phyloP scores from a whole-genome alignment of 2,797 vertebrate genomes.

The Pogoniulus pusillus region DNA sequence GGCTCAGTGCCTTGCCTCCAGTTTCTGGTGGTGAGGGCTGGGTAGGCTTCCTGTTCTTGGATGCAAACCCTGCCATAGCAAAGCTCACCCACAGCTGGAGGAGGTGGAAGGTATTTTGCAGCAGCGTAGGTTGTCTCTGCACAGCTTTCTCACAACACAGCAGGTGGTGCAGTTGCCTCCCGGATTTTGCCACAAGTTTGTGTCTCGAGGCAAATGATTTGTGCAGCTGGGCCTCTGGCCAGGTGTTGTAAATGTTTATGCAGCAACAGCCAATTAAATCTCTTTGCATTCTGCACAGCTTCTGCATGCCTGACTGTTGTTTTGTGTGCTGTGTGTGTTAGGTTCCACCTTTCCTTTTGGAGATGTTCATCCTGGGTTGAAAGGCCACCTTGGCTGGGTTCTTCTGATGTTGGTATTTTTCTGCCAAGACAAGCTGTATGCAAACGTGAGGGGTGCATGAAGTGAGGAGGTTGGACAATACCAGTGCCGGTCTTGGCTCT shows the following conservation, averaged over 20 bases:
- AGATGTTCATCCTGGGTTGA: neutral
- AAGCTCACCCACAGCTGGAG: rapidly evolving
- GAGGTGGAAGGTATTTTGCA: neutral
- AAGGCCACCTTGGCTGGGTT: neutral
- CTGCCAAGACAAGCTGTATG: neutral
- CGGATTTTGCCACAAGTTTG: neutral
- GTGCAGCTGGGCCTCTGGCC: neutral
- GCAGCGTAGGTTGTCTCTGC: neutral
- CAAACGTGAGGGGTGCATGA: neutral
- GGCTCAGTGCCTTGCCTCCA: neutral
- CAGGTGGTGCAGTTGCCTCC: neutral
- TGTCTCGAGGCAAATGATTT: neutral
- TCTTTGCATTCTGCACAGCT: neutral
- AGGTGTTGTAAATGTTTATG: neutral
- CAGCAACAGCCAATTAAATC: neutral
- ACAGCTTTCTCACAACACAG: neutral
- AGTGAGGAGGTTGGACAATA: neutral
- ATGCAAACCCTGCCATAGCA: neutral
- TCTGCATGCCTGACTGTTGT: neutral
- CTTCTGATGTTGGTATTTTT: neutral
- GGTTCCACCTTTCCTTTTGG: neutral
- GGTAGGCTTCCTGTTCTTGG: neutral
- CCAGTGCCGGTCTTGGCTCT: neutral
- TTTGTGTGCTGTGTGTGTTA: neutral
- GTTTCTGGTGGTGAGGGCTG: neutral